Evolutionary conservation across 2,888 invertebrate species (phyloP), one percentile per base, ranked within the genome.

Genomic region (Monoplex corrugatus): DNA sequence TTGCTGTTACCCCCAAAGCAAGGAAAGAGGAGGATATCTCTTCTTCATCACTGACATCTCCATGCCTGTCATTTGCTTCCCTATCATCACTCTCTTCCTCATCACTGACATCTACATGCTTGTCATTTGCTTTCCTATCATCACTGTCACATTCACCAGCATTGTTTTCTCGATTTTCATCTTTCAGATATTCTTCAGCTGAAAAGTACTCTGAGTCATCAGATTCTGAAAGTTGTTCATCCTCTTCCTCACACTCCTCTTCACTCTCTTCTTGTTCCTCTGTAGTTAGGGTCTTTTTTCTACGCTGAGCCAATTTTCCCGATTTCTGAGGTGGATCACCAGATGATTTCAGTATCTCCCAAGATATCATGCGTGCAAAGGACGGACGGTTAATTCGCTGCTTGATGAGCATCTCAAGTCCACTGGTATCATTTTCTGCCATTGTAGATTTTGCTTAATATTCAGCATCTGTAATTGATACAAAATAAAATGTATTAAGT

Each of bases 161-260:
- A 45, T 10, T 28, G 19, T 40, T 13, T 8, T 32, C 44, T 38
- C 10, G 6, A 82, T 40, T 45, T 16, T 83, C 38, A 35, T 8
- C n/a, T 5, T 68, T 19, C 2, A 83, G 5, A 45, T 83, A 44
- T 50, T 87, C 87, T 50, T 78, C 87, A 10, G 87, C 87, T 43
- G 87, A 87, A 87, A 87, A 87, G 35, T 87, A 87, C 35, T 78
- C 87, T 5, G 45, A 75, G 35, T 87, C 87, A 0, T 72, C 72
- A 35, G 87, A 78, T 10, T 43, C 68, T 23, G 84, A 84, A 44
- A n/a, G 8, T 43, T 86, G 72, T 38, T 23, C 23, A 28, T 72
- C 86, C 32, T 78, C 50, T 0, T 45, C n/a, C 19, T 72, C 72
- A 5, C 28, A 32, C 38, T n/a, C 44, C 44, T 63, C 28, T 32